Conservation (phyloP, 53 echinoderm and acorn worm genomes). For the Pentamera pediparva region DNA sequence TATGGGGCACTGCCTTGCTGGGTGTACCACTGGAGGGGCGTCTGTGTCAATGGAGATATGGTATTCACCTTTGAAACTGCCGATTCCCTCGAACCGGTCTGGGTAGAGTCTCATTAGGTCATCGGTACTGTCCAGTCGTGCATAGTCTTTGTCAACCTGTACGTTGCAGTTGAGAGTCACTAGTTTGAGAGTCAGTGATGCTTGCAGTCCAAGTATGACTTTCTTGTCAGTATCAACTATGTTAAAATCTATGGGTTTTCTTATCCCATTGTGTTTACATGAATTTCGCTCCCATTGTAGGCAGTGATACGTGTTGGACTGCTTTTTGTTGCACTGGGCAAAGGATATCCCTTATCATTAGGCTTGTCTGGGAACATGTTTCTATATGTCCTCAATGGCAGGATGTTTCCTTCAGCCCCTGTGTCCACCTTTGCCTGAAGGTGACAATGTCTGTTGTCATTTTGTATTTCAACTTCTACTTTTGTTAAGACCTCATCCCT, state of each 20-base stretch:
- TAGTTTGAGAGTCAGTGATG: not conserved
- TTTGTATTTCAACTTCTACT: not conserved
- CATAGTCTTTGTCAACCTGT: not conserved
- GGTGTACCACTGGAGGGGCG: constrained; percentile 32
- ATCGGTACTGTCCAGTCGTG: not conserved
- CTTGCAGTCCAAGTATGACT: constrained; percentile 5
- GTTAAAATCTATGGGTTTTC: not conserved
- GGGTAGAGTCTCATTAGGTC: constrained; percentile 16
- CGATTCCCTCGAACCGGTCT: constrained; percentile 39
- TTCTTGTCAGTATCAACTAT: not conserved
- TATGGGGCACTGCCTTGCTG: constrained; percentile 37
- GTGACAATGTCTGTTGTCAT: too few species aligned
- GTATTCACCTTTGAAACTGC: constrained; percentile 41
- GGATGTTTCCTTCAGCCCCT: not conserved
- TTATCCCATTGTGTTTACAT: not conserved
- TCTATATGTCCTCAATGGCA: not conserved
- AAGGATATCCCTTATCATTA: not conserved
- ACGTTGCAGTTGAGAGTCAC: not conserved
- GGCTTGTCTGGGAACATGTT: not conserved
- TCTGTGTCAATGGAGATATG: constrained; percentile 31
- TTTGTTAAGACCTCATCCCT: not conserved
- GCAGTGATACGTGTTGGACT: not conserved
- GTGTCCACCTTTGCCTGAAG: constrained; percentile 24
- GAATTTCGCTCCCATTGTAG: constrained; percentile 30
- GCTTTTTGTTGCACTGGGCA: not conserved